A percentile compares a stretch with the other conserved stretches of the same genome.
Conservation (phyloP, 2,888 invertebrate genomes). For the Plutella xylostella region DNA sequence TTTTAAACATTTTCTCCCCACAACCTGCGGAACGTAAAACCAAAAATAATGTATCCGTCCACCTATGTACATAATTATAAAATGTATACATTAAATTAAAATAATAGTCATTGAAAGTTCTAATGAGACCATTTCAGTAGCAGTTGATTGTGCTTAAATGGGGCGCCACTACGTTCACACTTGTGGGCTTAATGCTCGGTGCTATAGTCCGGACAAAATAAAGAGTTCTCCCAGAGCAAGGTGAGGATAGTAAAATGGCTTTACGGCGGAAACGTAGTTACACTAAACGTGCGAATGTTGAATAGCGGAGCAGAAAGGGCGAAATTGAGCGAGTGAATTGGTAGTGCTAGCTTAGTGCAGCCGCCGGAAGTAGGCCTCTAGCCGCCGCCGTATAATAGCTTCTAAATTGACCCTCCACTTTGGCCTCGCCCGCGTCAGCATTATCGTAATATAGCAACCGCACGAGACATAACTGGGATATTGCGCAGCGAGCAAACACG, state of each 20-base stretch:
- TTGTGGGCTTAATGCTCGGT: not conserved
- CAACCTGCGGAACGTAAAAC: slow-evolving; percentile 21
- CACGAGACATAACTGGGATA: not conserved
- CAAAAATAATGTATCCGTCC: not conserved
- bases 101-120: not conserved
- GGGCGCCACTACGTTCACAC: not conserved
- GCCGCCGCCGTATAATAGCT: slow-evolving; percentile 64
- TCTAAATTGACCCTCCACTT: slow-evolving; percentile 62
- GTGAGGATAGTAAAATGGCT: slow-evolving; percentile 7
- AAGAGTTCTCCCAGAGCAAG: slow-evolving; percentile 2
- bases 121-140: not conserved
- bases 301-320: slow-evolving; percentile 51
- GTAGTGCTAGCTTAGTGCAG: slow-evolving; percentile 62
- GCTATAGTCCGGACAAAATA: not conserved
- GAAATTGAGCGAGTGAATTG: slow-evolving; percentile 60
- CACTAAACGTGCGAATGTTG: slow-evolving; percentile 32
- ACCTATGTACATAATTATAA: not conserved
- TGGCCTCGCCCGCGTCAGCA: slow-evolving; percentile 35
- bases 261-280: slow-evolving; percentile 26
- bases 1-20: slow-evolving; percentile 37
- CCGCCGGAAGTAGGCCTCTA: slow-evolving; percentile 66
- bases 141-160: not conserved
- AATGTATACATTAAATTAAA: not conserved
- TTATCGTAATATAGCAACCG: slow-evolving; percentile 22
- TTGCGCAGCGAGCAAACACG: slow-evolving; percentile 18